Evolutionary conservation across 2,888 invertebrate species (phyloP).

Genomic region (Uropetala carovei): DNA sequence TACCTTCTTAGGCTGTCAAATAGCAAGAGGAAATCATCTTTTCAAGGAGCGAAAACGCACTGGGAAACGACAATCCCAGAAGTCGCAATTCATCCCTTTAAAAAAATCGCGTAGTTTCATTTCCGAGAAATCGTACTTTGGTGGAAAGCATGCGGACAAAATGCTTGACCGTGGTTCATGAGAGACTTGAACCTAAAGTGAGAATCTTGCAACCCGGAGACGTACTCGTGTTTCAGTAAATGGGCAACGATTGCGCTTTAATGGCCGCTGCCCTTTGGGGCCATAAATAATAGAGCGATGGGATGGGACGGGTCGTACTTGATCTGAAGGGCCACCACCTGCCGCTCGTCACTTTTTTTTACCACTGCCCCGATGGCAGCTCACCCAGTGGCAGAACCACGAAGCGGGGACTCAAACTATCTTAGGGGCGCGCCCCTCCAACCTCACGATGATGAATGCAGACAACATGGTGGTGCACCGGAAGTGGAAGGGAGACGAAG

Average conservation of each 20-base stretch:
- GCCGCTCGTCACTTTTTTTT: slow-evolving; percentile 27
- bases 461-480: slow-evolving; percentile 44
- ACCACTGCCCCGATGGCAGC: background rate
- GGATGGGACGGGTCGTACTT: slow-evolving; percentile 3
- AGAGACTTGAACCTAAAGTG: background rate
- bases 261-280: background rate
- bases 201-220: background rate
- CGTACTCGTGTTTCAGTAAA: background rate
- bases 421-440: background rate
- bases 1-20: too few relatives aligned
- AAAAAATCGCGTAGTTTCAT: background rate
- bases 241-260: background rate
- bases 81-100: background rate
- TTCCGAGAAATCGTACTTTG: background rate
- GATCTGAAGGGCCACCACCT: slow-evolving; percentile 24
- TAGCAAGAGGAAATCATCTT: too few relatives aligned
- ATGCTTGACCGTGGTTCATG: background rate
- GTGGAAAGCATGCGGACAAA: background rate
- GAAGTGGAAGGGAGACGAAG: slow-evolving; percentile 30
- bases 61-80: background rate
- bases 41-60: background rate
- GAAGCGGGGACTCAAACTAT: background rate
- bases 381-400: slow-evolving; percentile 8
- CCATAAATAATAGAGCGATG: slow-evolving; percentile 5
- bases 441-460: slow-evolving; percentile 34